phyloP scores from a whole-genome alignment of 2,113 vertebrate species.

The Rhea pennata region DNA sequence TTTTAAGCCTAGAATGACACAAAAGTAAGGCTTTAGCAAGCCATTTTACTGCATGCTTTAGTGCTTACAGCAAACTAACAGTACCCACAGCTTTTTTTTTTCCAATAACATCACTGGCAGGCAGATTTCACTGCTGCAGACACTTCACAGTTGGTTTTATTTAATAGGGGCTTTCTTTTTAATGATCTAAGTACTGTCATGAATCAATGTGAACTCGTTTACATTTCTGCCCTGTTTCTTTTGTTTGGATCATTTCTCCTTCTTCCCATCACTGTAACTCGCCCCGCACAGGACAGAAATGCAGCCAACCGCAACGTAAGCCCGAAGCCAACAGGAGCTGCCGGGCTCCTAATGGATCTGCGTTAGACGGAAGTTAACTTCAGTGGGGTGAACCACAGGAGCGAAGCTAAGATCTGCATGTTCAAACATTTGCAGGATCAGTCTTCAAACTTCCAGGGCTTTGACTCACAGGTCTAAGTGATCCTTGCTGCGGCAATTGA shows the following conservation, averaged over 20 bases:
- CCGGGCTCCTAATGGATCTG: background rate
- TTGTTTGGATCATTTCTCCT: conserved; percentile 19
- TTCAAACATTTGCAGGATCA: background rate
- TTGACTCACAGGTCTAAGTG: background rate
- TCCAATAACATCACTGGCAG: conserved; percentile 14
- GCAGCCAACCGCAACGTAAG: background rate
- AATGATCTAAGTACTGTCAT: background rate
- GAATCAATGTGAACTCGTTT: background rate
- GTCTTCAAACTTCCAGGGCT: background rate
- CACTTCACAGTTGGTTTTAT: conserved; percentile 8
- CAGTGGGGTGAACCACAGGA: background rate
- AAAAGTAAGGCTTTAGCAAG: conserved; percentile 33
- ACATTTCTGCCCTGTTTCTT: background rate
- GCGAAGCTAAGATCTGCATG: background rate
- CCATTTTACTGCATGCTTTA: conserved; percentile 7
- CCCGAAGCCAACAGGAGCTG: background rate
- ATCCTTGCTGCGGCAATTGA: background rate
- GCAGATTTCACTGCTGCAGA: conserved; percentile 30
- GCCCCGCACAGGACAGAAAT: background rate
- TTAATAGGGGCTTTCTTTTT: conserved; percentile 23
- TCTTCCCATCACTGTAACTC: background rate
- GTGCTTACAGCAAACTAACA: background rate
- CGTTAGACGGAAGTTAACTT: background rate
- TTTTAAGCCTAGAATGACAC: conserved; percentile 14
- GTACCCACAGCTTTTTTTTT: background rate